Evolutionary conservation across 2,888 invertebrate species (phyloP), one percentile per base, ranked within the genome.

Genomic region (Tricholauxania praeusta): DNA sequence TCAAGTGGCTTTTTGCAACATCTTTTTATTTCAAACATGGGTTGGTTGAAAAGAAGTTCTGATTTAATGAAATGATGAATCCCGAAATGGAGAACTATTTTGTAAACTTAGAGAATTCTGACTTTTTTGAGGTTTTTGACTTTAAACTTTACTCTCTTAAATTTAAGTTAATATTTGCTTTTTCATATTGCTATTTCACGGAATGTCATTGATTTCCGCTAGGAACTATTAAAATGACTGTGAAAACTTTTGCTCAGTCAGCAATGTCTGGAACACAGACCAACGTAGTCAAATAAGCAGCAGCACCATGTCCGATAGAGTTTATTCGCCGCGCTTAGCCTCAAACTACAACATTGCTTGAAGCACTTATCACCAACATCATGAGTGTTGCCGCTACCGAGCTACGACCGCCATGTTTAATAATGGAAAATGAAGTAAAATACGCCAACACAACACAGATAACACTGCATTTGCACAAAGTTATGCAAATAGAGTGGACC

Each of bases 351-450:
- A 32, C 15, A 32, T 22, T 5, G 47, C 10, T 55, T 8, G 19
- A 39, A 39, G 39, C 39, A 39, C 10, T 39, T n/a, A n/a, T n/a
- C n/a, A n/a, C n/a, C 67, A 10, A 19, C 49, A 22, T 12, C 60
- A 60, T 14, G 32, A 60, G 28, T 4, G 22, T 28, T 39, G n/a
- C 32, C 60, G 22, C 32, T 12, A 60, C 48, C 59, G 28, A n/a
- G 39, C 53, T 17, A 28, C 28, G 32, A 47, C 62, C 70, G 70
- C 52, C 70, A 69, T 70, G 62, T 70, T 70, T 70, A 70, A 70
- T 70, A 70, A 70, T 60, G 62, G 53, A 70, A 62, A 70, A 70
- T 70, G 62, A 62, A 70, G 70, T 62, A 60, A 62, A 70, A 62
- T 51, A 57, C 68, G 49, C 68, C 68, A 48, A 65, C 52, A 64